Percentiles rank a stretch among this genome's conserved stretches.
These are phyloP conservation scores for Galerucella calmariensis DNA, from an alignment of 2,888 invertebrate species.

Conservation along the genomic window DNA sequence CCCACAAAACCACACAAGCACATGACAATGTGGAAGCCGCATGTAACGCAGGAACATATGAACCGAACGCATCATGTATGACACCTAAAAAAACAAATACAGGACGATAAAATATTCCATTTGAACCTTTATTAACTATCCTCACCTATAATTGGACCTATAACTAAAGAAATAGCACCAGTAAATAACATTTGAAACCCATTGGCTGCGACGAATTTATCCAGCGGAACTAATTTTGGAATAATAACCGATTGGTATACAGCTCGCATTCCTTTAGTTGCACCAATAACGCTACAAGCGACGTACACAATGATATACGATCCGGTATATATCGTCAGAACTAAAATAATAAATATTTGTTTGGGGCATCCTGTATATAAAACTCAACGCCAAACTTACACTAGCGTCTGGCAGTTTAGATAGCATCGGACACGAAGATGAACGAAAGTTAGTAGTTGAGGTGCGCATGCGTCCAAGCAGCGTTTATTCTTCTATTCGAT, in stretches of 20 bases:
- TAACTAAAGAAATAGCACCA: slow-evolving; percentile 58
- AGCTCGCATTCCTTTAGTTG: slow-evolving; percentile 62
- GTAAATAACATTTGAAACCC: slow-evolving; percentile 62
- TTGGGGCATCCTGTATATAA: background rate
- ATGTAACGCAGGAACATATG: slow-evolving; percentile 53
- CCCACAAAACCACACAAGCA: slow-evolving; percentile 52
- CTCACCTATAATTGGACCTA: slow-evolving; percentile 63
- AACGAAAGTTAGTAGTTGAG: too few species aligned
- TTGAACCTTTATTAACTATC: background rate
- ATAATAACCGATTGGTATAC: slow-evolving; percentile 63
- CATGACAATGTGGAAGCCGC: slow-evolving; percentile 52
- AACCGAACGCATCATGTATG: slow-evolving; percentile 50
- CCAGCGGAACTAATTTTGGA: slow-evolving; percentile 59
- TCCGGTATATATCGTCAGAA: slow-evolving; percentile 52
- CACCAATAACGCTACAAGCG: slow-evolving; percentile 56
- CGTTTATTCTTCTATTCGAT: too few species aligned
- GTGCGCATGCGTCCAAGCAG: too few species aligned
- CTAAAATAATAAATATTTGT: slow-evolving; percentile 47
- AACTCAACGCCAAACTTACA: slow-evolving; percentile 49
- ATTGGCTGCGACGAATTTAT: slow-evolving; percentile 61
- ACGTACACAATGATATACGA: slow-evolving; percentile 48
- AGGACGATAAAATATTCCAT: background rate
- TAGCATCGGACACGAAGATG: too few species aligned
- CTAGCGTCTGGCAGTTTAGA: too few species aligned
- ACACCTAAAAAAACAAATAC: slow-evolving; percentile 47